A percentile compares a stretch with the other conserved stretches of the same genome.
phyloP scores from a whole-genome alignment of 37 sponge, comb jelly and placozoan genomes.

The Chondrilla cf. caribensis region DNA sequence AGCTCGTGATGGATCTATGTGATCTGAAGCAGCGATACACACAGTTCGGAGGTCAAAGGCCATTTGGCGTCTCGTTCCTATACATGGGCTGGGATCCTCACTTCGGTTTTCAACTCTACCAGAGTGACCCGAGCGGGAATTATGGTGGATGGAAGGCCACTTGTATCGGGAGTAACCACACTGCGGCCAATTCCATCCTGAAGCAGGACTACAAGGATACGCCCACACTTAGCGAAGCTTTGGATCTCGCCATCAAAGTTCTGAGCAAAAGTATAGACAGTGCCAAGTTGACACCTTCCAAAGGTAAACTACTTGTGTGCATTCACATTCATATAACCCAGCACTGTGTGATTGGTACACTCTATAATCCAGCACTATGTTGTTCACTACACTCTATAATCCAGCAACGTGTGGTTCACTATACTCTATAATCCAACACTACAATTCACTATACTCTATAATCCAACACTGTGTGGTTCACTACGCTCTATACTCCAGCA shows the following conservation, averaged over 20 bases:
- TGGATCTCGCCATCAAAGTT: constrained; percentile 89
- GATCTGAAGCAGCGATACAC: constrained; percentile 96
- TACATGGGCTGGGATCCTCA: constrained; percentile 99
- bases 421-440: too few species aligned
- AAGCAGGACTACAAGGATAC: constrained; percentile 93
- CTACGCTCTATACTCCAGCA: too few species aligned
- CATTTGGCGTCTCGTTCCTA: constrained; percentile 97
- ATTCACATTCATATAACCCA: too few species aligned
- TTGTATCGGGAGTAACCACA: constrained; percentile 96
- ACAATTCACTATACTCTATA: too few species aligned
- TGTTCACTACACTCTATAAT: too few species aligned
- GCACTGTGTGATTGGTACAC: too few species aligned
- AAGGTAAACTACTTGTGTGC: background rate
- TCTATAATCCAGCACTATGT: too few species aligned
- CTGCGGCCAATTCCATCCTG: constrained; percentile 91
- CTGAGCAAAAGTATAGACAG: constrained; percentile 94
- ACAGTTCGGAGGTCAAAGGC: constrained; percentile 93
- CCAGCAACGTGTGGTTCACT: too few species aligned
- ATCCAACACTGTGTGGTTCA: too few species aligned
- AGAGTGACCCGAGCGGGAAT: constrained; percentile 98
- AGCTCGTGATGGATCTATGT: constrained; percentile 90
- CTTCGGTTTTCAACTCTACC: constrained; percentile 94
- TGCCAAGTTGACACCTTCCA: constrained; percentile 52
- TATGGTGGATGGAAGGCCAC: constrained; percentile 99
- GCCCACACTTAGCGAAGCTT: constrained; percentile 80